These are phyloP conservation scores for Pseudorectes ferrugineus DNA, from an alignment of 2,113 vertebrate genomes.

Conservation along the genomic window DNA sequence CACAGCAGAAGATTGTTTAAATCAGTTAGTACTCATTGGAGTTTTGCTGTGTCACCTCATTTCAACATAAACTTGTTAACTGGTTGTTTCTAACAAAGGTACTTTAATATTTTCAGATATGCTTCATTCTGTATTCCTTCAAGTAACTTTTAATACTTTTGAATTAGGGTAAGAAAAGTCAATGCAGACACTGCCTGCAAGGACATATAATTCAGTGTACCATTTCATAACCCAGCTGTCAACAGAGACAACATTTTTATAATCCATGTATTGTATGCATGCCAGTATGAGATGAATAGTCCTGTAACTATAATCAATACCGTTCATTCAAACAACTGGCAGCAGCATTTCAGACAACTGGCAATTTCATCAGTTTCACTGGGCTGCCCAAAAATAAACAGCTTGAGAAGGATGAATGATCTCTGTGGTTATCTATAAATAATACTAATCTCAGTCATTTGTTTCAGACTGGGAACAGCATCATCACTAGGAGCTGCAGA, in stretches of 20 bases:
- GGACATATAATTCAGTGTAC: slow-evolving; percentile 52
- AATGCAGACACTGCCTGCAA: slow-evolving; percentile 31
- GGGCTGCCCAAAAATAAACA: slow-evolving; percentile 65
- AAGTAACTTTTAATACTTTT: slow-evolving; percentile 47
- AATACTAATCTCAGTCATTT: slow-evolving; percentile 52
- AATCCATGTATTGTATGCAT: slow-evolving; percentile 30
- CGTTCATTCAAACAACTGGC: slow-evolving; percentile 67
- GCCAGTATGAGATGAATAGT: slow-evolving; percentile 63
- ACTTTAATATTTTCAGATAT: background rate
- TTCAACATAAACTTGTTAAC: slow-evolving; percentile 29
- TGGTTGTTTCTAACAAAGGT: background rate
- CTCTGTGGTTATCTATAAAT: slow-evolving; percentile 50
- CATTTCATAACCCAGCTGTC: slow-evolving; percentile 58
- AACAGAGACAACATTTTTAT: slow-evolving; percentile 47
- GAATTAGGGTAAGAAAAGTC: slow-evolving; percentile 45
- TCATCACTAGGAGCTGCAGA: background rate
- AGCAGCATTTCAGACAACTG: slow-evolving; percentile 68
- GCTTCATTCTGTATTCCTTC: slow-evolving; percentile 16
- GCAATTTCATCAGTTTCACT: slow-evolving; percentile 64
- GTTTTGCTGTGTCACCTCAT: slow-evolving; percentile 3
- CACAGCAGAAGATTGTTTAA: background rate
- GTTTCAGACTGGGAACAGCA: background rate
- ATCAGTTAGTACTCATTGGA: background rate
- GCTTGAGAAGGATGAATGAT: slow-evolving; percentile 52
- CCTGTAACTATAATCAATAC: slow-evolving; percentile 65